Percentiles rank a stretch among this genome's conserved stretches.
Evolutionary conservation across 2,113 vertebrate genomes (phyloP).

Genomic region (Podarcis cretensis): DNA sequence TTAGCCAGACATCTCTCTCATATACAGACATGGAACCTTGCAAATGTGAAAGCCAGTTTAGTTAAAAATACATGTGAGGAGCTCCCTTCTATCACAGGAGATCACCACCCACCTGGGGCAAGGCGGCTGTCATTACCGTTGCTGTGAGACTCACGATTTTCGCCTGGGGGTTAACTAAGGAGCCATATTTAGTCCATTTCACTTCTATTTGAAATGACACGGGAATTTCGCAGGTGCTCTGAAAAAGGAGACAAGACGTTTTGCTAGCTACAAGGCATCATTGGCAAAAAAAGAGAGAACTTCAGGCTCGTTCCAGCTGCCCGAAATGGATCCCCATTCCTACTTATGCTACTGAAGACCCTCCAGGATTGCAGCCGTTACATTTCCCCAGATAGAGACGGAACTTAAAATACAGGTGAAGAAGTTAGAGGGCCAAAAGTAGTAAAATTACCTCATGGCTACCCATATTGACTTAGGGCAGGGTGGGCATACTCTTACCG

Average conservation of each 20-base stretch:
- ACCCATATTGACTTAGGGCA: not conserved
- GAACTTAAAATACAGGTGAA: not conserved
- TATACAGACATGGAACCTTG: not conserved
- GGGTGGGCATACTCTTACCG: not conserved
- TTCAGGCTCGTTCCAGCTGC: not conserved
- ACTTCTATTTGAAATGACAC: constrained; percentile 85
- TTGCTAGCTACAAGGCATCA: not conserved
- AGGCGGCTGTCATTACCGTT: constrained; percentile 49
- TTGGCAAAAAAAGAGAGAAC: not conserved
- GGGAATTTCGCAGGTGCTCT: constrained; percentile 85
- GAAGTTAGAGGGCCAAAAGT: not conserved
- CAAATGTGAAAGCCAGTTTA: not conserved
- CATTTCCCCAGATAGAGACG: no score
- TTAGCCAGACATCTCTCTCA: not conserved
- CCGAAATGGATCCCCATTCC: not conserved
- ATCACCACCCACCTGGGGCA: constrained; percentile 67
- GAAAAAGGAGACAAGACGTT: not conserved
- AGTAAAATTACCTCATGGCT: not conserved
- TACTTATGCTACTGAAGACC: no score
- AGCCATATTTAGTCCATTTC: constrained; percentile 92
- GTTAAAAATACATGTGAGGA: not conserved
- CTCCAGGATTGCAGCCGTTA: no score
- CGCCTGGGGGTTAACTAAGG: constrained; percentile 89
- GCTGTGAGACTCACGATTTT: constrained; percentile 85
- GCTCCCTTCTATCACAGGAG: not conserved